phyloP scores from a whole-genome alignment of 1,140 invertebrate genomes.

The Eupristina koningsbergeri region DNA sequence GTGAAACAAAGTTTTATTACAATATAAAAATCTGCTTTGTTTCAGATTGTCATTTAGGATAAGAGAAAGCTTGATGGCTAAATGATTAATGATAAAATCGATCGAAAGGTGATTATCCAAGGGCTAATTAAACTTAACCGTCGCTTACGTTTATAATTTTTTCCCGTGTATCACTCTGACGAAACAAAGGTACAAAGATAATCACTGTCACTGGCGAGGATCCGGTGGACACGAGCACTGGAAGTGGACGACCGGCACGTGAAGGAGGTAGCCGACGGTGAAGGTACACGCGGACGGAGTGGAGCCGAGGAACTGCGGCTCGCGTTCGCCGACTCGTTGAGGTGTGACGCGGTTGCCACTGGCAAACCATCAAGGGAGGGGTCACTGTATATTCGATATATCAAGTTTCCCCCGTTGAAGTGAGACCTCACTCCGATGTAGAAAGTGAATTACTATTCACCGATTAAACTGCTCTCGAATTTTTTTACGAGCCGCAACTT shows the following conservation, averaged over 20 bases:
- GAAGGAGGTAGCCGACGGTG: neutral
- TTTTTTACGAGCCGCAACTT: neutral
- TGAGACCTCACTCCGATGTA: neutral
- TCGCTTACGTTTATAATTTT: neutral
- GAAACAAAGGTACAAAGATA: neutral
- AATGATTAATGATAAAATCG: no score
- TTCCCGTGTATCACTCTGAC: neutral
- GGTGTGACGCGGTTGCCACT: neutral
- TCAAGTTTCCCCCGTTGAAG: neutral
- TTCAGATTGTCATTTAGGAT: neutral
- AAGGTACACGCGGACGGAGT: constrained; percentile 46
- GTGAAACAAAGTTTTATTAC: no score
- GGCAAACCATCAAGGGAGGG: neutral
- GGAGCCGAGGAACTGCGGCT: constrained; percentile 58
- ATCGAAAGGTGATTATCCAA: neutral
- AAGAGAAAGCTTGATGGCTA: neutral
- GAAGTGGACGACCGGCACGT: no score
- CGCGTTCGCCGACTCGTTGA: neutral
- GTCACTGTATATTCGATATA: neutral
- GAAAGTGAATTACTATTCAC: neutral
- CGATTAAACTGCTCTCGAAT: neutral
- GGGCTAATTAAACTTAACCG: neutral
- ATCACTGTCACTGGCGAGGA: neutral
- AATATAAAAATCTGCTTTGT: no score
- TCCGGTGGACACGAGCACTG: no score